phyloP scores from a whole-genome alignment of 2,797 vertebrate genomes.

The Lutjanus argentimaculatus region DNA sequence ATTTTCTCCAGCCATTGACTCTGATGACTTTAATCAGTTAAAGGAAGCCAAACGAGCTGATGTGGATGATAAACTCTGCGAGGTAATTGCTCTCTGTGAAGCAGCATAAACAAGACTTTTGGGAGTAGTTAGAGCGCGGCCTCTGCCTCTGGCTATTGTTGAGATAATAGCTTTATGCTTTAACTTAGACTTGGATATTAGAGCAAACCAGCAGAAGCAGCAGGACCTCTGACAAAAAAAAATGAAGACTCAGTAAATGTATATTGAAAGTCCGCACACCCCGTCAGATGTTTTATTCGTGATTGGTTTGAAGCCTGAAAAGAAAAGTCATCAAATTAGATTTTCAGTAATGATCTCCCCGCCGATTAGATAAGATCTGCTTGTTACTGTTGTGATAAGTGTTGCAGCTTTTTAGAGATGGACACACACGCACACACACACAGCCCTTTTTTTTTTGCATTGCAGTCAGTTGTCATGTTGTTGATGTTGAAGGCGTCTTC shows the following conservation, averaged over 20 bases:
- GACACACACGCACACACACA: not conserved
- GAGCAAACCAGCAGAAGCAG: slow-evolving; percentile 34
- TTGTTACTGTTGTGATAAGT: slow-evolving; percentile 37
- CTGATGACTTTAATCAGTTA: slow-evolving; percentile 66
- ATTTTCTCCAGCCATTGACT: slow-evolving; percentile 68
- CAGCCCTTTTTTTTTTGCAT: slow-evolving; percentile 29
- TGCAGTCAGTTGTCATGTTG: slow-evolving; percentile 63
- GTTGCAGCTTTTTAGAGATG: slow-evolving; percentile 13
- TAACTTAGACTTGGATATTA: slow-evolving; percentile 52
- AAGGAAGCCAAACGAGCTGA: slow-evolving; percentile 67
- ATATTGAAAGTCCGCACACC: slow-evolving; percentile 1
- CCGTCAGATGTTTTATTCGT: slow-evolving; percentile 28
- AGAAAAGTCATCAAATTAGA: slow-evolving; percentile 46
- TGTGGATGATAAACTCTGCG: slow-evolving; percentile 68
- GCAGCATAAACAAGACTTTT: slow-evolving; percentile 71
- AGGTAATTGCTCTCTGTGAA: slow-evolving; percentile 72
- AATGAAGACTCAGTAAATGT: slow-evolving; percentile 12
- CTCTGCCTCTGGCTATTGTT: slow-evolving; percentile 66
- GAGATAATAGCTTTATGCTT: slow-evolving; percentile 60
- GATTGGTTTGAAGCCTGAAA: slow-evolving; percentile 27
- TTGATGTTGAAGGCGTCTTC: slow-evolving; percentile 62
- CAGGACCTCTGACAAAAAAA: slow-evolving; percentile 22
- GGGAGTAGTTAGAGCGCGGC: slow-evolving; percentile 67
- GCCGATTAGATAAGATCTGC: slow-evolving; percentile 42
- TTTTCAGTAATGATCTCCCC: slow-evolving; percentile 48